Evolutionary conservation across 2,888 invertebrate genomes (phyloP).

Genomic region (Heliconius erato): DNA sequence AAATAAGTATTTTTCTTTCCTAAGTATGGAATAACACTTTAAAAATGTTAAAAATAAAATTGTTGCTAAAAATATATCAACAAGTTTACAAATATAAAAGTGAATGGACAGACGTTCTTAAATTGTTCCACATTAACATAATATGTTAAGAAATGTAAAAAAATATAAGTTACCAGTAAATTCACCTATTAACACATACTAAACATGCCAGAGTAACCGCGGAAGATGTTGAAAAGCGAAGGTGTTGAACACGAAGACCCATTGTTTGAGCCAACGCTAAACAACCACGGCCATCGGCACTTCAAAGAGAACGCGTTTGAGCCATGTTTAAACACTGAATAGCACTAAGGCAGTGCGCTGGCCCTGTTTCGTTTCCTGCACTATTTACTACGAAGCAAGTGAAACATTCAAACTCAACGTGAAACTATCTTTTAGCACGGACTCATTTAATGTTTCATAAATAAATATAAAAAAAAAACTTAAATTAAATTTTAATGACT

Average conservation of each 20-base stretch:
- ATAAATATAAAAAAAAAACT: not conserved
- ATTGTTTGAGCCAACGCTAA: slow-evolving; percentile 77
- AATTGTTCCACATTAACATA: not conserved
- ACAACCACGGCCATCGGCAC: slow-evolving; percentile 66
- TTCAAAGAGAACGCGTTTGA: slow-evolving; percentile 52
- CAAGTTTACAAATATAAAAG: not conserved
- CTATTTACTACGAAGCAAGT: slow-evolving; percentile 49
- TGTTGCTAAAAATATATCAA: not conserved
- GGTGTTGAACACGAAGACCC: slow-evolving; percentile 75
- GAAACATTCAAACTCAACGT: slow-evolving; percentile 10
- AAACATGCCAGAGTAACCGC: slow-evolving; percentile 63
- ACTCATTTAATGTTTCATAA: not conserved
- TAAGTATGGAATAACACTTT: no score
- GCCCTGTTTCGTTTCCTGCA: slow-evolving; percentile 54
- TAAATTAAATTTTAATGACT: not conserved
- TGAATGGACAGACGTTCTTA: not conserved
- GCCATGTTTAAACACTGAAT: slow-evolving; percentile 50
- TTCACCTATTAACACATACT: slow-evolving; percentile 17
- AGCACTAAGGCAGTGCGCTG: slow-evolving; percentile 70
- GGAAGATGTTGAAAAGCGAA: slow-evolving; percentile 75
- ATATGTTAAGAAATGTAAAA: not conserved
- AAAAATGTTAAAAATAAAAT: no score
- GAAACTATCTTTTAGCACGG: not conserved
- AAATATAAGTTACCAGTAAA: slow-evolving; percentile 5
- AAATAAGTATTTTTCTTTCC: no score